Base-by-base conservation (phyloP, 2,113 vertebrate species). In the Phocoena phocoena region DNA sequence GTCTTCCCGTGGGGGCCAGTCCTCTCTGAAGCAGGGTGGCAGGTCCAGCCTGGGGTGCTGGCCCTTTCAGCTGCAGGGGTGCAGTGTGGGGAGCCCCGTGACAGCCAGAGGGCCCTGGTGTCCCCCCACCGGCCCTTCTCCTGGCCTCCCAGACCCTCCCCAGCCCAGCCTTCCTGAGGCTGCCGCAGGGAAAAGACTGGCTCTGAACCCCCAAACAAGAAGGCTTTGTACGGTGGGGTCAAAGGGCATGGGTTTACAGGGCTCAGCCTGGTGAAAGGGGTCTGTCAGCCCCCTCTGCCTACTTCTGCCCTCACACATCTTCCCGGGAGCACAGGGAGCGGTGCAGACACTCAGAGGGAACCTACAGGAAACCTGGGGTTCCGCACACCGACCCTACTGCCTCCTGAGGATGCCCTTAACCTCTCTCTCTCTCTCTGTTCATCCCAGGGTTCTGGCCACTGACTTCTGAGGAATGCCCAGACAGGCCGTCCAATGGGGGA, bases 191-290 rank as follows among this genome's bases (percentile, higher is more conserved):
- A 86, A 67, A 76, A 76, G 85, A 58, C 70, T 83, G 47, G 53
- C 26, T 92, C 70, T 82, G 90, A 88, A 86, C 95, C 96, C 95
- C 84, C 44, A 92, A 74, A 97, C 95, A 96, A 90, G 97, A 76
- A 38, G 83, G 95, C 90, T 98, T 96, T 97, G 84, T 97, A 28
- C 15, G 1, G 31, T 8, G 28, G 79, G 76, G 96, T 74, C 92
- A 96, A 88, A 97, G 96, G 90, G 33, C 87, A 81, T 38, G 93
- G 50, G 74, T 70, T 94, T 82, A 77, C 0, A 50, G 82, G 87
- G 93, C 38, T 41, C 63, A 47, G 55, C 83, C 84, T 85, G 71
- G 63, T 25, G 26, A 73, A 73, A 83, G 83, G 90, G 33, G 44
- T 26, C 74, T 33, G 26, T 62, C 77, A 55, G 28, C 8, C 20